These are phyloP conservation scores for Sebastes variabilis DNA, from an alignment of 2,797 vertebrate species.

Conservation along the genomic window DNA sequence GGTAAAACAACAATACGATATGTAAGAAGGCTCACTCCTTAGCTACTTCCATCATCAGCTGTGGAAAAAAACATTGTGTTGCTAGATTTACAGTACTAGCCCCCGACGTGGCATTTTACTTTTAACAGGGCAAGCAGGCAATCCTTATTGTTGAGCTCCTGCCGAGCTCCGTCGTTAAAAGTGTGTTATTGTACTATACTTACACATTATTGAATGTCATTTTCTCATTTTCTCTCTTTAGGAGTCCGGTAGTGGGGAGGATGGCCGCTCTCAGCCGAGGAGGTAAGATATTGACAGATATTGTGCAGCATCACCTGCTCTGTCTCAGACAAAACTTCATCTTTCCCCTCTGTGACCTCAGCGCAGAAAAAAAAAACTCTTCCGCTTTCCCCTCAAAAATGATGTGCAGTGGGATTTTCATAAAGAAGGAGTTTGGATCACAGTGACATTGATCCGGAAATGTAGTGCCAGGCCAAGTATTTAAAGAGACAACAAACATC, in stretches of 20 bases:
- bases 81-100: no score
- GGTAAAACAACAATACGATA: no score
- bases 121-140: fast-evolving
- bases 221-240: constrained; percentile 52
- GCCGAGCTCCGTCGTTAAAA: background rate
- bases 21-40: no score
- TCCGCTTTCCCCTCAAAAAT: background rate
- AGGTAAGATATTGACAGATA: constrained; percentile 84
- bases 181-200: background rate
- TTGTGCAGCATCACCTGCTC: background rate
- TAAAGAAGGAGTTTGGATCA: background rate
- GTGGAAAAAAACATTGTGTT: no score
- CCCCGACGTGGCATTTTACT: no score
- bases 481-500: background rate
- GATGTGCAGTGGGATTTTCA: background rate
- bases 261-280: constrained; percentile 95
- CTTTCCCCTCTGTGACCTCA: background rate
- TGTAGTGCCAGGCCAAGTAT: background rate
- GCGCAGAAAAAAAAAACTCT: background rate
- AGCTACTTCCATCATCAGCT: no score
- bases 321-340: constrained; percentile 5
- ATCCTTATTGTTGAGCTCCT: no score
- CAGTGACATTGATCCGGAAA: background rate
- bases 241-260: constrained; percentile 98
- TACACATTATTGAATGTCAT: background rate